Base-by-base conservation (phyloP, 2,113 vertebrate genomes). In the Cathartes aura region DNA sequence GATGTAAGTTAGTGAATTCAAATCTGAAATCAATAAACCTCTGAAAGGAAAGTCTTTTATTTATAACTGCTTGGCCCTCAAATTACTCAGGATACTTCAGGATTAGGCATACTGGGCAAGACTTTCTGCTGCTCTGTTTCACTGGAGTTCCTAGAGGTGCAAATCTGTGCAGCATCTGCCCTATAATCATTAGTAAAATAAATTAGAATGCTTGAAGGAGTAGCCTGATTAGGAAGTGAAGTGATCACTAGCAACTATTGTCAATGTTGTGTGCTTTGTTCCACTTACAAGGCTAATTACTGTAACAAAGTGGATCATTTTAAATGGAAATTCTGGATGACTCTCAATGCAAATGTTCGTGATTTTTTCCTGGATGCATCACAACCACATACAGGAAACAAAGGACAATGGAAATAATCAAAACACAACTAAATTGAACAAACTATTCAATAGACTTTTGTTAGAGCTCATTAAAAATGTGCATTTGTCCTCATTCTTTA, bases 291-390 rank as follows among this genome's bases (percentile, higher is more conserved):
- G 93, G 87, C 95, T 97, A 97, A 97, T 97, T 95, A 93, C 91
- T 97, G 95, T 97, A 97, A 97, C 95, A 96, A 96, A 97, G 92
- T 96, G 86, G 95, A 96, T 98, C 79, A 95, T 97, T 97, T 97
- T 27, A 97, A 97, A 97, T 97, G 92, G 91, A 94, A 96, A 94
- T 97, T 97, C 94, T 95, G 87, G 89, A 89, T 93, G 88, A 79
- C 86, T 92, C 90, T 96, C 91, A 87, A 93, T 81, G 90, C 86
- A 93, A 94, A 90, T 40, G 38, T 60, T 94, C 43, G 2, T 94
- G 88, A 79, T 93, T 84, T 93, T 92, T 93, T 89, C 81, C 90
- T 93, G 86, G 73, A 62, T 94, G 91, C 85, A 64, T 84, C 89
- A 84, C 82, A 73, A 40, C 87, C 17, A 3, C 45, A 56, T 83